Percentiles rank a stretch among this genome's conserved stretches.
Evolutionary conservation across 2,113 vertebrate species (phyloP).

Genomic region (Neodon shergylaensis): DNA sequence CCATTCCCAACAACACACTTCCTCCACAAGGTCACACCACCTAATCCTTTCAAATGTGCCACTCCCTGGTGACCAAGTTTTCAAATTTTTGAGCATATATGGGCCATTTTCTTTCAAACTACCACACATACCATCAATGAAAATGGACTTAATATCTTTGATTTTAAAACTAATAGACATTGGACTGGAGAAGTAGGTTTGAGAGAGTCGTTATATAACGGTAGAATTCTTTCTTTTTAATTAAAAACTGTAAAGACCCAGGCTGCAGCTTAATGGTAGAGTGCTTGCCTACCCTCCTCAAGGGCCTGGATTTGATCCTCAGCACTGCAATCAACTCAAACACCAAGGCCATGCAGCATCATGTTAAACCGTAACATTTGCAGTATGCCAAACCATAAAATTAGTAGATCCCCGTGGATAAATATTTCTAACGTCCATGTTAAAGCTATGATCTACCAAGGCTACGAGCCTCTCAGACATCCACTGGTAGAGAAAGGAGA

Average conservation of each 20-base stretch:
- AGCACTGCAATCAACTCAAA: background rate
- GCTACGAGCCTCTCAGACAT: background rate
- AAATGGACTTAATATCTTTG: background rate
- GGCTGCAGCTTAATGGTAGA: background rate
- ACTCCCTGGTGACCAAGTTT: background rate
- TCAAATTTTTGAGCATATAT: background rate
- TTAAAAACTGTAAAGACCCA: background rate
- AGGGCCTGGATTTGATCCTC: background rate
- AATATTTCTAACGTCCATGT: background rate
- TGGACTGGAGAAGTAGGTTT: background rate
- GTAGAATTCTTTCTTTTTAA: background rate
- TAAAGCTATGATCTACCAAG: background rate
- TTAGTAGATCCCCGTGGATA: background rate
- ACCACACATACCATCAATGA: too few species aligned
- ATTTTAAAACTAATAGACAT: background rate
- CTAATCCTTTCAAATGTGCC: background rate
- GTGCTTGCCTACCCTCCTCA: background rate
- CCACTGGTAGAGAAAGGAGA: background rate
- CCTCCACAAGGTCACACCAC: background rate
- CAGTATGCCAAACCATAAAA: background rate
- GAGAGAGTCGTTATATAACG: background rate
- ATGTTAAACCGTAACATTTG: background rate
- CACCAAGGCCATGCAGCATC: background rate
- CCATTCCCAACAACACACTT: background rate
- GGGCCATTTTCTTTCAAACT: background rate